These are phyloP conservation scores for Nymphalis io DNA, from an alignment of 1,140 invertebrate genomes.

Conservation along the genomic window DNA sequence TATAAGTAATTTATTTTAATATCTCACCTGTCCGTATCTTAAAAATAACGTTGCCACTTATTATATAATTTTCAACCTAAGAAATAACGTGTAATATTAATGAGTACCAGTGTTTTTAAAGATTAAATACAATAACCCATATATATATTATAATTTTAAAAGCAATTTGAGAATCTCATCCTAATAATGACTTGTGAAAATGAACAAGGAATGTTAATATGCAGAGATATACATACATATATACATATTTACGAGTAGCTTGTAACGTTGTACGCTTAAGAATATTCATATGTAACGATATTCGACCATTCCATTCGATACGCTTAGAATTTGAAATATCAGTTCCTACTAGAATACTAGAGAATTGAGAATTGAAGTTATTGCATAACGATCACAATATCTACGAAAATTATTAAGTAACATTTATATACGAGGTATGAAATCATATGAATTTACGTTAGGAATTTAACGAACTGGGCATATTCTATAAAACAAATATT, in stretches of 20 bases:
- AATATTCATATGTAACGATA: constrained; percentile 6
- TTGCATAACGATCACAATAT: no score
- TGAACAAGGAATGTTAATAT: neutral
- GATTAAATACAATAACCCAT: neutral
- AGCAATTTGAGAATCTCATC: neutral
- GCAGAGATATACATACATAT: neutral
- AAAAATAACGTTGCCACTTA: no score
- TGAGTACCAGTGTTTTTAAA: neutral
- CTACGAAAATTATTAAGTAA: no score
- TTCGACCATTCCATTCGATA: neutral
- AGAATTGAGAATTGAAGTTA: no score
- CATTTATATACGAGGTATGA: no score
- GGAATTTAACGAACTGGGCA: no score
- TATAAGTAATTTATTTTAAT: no score
- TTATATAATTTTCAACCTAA: no score
- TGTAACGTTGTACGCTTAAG: constrained; percentile 2
- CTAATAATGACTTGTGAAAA: neutral
- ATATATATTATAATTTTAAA: neutral
- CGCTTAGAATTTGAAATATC: neutral
- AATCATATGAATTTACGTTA: no score
- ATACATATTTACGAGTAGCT: neutral
- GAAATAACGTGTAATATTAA: no score
- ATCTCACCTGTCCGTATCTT: no score
- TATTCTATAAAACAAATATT: no score
- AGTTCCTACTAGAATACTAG: neutral